Conservation (phyloP, 2,888 invertebrate species). For the Agrochola lychnidis region DNA sequence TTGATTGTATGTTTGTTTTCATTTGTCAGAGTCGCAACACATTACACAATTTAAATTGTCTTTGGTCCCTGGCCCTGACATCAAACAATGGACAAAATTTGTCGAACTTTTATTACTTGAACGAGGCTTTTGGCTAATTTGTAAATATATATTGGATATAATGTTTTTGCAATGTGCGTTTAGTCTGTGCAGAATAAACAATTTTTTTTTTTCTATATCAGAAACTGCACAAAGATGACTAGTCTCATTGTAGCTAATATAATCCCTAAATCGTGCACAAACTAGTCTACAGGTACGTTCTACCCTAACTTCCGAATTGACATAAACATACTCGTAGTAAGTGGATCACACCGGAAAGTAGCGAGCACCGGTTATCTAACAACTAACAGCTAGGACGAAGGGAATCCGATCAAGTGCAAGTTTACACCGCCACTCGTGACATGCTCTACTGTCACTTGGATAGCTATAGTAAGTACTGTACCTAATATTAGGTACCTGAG, state of each 20-base stretch:
- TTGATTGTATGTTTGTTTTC: no score
- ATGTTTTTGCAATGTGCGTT: no score
- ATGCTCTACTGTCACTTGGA: conserved; percentile 55
- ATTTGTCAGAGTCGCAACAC: no score
- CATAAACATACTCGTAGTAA: conserved; percentile 48
- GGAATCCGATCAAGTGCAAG: conserved; percentile 84
- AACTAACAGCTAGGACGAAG: conserved; percentile 73
- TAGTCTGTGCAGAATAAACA: no score
- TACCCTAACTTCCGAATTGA: conserved; percentile 37
- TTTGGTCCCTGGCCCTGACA: no score
- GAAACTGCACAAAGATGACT: no score
- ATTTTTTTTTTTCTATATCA: no score
- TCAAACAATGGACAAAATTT: no score
- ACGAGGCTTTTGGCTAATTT: no score
- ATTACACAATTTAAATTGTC: no score
- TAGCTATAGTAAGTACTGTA: conserved; percentile 16
- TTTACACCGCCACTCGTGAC: conserved; percentile 69
- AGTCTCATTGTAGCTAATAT: neutral
- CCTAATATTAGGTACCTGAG: conserved; percentile 12
- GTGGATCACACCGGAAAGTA: conserved; percentile 63
- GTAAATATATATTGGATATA: no score
- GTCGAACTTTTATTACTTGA: no score
- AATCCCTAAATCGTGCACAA: neutral
- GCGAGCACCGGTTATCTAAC: conserved; percentile 63
- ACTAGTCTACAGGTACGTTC: neutral